Base-by-base conservation (phyloP, 2,888 invertebrate genomes). In the Hirtodrosophila alboralis region DNA sequence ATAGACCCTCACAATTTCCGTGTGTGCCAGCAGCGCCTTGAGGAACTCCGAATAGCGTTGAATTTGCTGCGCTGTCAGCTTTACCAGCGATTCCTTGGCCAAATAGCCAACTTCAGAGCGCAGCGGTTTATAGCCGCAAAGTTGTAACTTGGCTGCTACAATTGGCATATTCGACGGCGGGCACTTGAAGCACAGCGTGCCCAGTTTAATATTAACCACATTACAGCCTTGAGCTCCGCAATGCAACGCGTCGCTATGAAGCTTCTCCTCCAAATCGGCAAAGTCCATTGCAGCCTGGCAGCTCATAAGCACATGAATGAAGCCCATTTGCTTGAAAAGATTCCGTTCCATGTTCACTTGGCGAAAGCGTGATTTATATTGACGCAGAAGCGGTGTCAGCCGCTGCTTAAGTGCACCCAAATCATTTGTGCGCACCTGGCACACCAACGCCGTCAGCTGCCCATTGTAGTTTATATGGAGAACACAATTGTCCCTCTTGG, bases 151-250 rank as follows among this genome's bases (percentile, higher is more conserved):
- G 1, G 52, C 47, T 1, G 36, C n/a, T 3, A 78, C 67, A 2
- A 66, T 66, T 2, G 49, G 16, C 21, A 84, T 44, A 6, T 64
- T 54, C 1, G 28, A 3, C 0, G 84, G 71, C 4, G 63, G 43
- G 40, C 87, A 87, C 12, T 70, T 63, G 37, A 87, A 84, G 14
- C 65, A 48, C 2, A 87, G 59, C 1, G 58, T 40, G 8, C 85
- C 75, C 1, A 45, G 64, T 4, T 62, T 48, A 1, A 59, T 56
- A 48, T 75, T 62, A 3, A 62, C 23, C n/a, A 87, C 45, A 4
- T 37, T 21, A n/a, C 69, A 68, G 10, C 44, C 26, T 3, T 57
- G 53, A 0, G 83, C 81, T 21, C 75, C 70, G 34, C 78, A 79
- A 4, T 48, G 45, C 1, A 33, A 1, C 0, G 72, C 80, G 57